Base-by-base conservation (phyloP, 2,888 invertebrate genomes). In the Phengaris arion region DNA sequence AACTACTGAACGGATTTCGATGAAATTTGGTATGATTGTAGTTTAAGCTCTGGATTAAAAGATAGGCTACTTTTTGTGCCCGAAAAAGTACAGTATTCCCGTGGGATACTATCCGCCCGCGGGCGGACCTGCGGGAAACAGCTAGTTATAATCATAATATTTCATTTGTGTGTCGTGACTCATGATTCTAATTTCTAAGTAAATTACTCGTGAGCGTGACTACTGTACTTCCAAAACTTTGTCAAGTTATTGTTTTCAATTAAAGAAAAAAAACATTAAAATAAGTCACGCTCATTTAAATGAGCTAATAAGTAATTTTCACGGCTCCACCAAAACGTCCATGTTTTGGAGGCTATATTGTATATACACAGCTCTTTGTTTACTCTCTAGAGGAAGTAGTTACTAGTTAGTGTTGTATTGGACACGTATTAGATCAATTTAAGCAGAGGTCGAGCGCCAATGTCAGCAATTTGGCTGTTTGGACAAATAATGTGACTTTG, bases 361-460 rank as follows among this genome's bases (percentile, higher is more conserved):
- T 22, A 22, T 73, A 79, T 81, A 83, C 35, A 4, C 82, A 79
- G 81, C 82, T 83, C 81, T 86, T 86, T 85, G 85, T 86, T 85
- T 86, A 84, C 85, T 78, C 79, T 78, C 84, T 85, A 80, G 84
- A 90, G 92, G 92, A 92, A 92, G 91, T 90, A 88, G 92, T 92
- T 92, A 92, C 91, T 90, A 88, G 92, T 92, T 92, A 90, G 81
- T 80, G 86, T 89, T 80, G 86, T 89, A 91, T 91, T 89, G 86
- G 84, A 81, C 92, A 92, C 92, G 92, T 92, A 90, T 83, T 81
- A 80, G 81, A 83, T 82, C 84, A 84, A 85, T 87, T 86, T 83
- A 84, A 82, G 78, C 80, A 85, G 84, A 91, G 91, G 91, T 89
- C 91, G 13, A 12, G 87, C 81, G 64, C 82, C 88, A 89, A 89